Evolutionary conservation across 2,113 vertebrate species (phyloP).

Genomic region (Okapia johnstoni): DNA sequence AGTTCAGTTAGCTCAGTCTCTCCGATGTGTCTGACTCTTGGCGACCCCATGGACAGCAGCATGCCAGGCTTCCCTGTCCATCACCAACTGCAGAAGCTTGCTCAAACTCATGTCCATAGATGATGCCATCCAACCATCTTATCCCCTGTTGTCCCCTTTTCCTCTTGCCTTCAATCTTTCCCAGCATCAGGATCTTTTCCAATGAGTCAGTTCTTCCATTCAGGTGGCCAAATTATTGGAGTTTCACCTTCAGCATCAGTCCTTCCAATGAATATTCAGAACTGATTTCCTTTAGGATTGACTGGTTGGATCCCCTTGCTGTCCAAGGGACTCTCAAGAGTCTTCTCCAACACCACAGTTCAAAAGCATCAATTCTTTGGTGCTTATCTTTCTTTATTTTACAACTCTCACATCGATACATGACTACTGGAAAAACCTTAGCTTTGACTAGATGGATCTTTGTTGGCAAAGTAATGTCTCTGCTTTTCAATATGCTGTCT

Average conservation of each 20-base stretch:
- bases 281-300: background rate
- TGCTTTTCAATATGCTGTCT: background rate
- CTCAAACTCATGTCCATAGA: background rate
- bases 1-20: background rate
- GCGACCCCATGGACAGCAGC: background rate
- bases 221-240: background rate
- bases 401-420: background rate
- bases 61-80: background rate
- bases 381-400: accelerated
- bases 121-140: background rate
- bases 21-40: background rate
- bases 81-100: background rate
- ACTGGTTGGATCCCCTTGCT: background rate
- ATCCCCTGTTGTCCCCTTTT: background rate
- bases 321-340: background rate
- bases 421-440: background rate
- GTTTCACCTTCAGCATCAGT: background rate
- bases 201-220: background rate
- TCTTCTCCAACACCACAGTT: background rate
- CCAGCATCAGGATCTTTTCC: background rate
- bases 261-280: background rate
- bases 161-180: background rate
- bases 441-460: background rate
- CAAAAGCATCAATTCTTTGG: background rate
- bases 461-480: background rate